A percentile compares a stretch with the other conserved stretches of the same genome.
Evolutionary conservation across 2,113 vertebrate genomes (phyloP).

Genomic region (Carettochelys insculpta): DNA sequence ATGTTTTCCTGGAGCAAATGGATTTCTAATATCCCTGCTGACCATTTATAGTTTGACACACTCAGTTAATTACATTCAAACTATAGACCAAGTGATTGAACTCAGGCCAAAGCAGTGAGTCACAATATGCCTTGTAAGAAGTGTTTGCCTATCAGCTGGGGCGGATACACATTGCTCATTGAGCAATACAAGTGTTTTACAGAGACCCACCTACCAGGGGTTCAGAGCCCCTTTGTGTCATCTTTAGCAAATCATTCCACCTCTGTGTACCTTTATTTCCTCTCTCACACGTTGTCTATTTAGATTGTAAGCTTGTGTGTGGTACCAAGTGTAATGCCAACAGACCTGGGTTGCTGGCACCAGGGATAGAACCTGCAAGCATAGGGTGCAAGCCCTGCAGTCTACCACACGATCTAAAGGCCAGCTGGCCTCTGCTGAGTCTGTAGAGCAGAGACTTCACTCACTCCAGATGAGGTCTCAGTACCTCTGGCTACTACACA

Average conservation of each 20-base stretch:
- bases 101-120: background rate
- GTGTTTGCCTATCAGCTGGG: background rate
- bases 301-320: rapidly evolving
- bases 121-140: background rate
- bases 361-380: too few species aligned
- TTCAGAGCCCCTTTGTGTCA: background rate
- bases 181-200: too few species aligned
- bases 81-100: background rate
- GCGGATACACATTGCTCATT: background rate
- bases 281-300: background rate
- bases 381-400: too few species aligned
- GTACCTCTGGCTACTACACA: too few species aligned
- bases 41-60: background rate
- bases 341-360: too few species aligned
- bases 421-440: too few species aligned
- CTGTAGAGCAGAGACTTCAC: too few species aligned
- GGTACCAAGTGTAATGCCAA: too few species aligned
- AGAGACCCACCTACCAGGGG: too few species aligned
- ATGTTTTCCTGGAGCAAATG: too few species aligned
- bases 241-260: background rate
- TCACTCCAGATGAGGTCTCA: too few species aligned
- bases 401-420: too few species aligned
- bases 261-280: background rate
- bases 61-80: background rate
- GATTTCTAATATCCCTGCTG: background rate